These are phyloP conservation scores for Nautilus pompilius DNA, from an alignment of 1,140 invertebrate genomes.

Conservation along the genomic window DNA sequence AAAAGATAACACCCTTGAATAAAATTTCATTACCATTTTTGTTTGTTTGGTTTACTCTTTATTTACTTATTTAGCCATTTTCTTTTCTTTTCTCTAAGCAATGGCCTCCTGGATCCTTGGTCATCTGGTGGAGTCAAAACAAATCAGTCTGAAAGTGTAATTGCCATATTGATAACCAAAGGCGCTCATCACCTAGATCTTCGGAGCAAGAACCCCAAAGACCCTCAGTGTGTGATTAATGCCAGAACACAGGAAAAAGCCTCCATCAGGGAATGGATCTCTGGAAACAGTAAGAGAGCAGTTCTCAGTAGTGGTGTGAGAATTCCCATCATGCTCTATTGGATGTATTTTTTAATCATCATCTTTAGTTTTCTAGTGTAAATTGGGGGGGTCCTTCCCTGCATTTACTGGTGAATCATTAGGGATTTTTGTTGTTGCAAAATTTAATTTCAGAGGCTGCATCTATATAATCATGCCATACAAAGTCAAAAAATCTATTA, in stretches of 20 bases:
- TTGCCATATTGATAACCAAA: slow-evolving; percentile 75
- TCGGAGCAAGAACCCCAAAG: slow-evolving; percentile 66
- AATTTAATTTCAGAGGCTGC: no score
- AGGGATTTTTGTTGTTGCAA: no score
- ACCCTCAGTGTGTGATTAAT: slow-evolving; percentile 68
- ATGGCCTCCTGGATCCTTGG: slow-evolving; percentile 92
- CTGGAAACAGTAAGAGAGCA: no score
- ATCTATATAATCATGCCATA: no score
- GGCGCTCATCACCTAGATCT: slow-evolving; percentile 93
- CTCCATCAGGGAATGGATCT: slow-evolving; percentile 71
- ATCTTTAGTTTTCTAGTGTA: no score
- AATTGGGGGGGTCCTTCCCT: no score
- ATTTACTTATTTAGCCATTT: background rate
- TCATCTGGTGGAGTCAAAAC: slow-evolving; percentile 80
- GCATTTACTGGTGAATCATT: no score
- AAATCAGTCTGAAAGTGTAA: slow-evolving; percentile 66
- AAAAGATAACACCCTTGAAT: no score
- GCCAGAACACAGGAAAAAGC: slow-evolving; percentile 68
- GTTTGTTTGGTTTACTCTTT: background rate
- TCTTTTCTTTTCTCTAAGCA: slow-evolving; percentile 60
- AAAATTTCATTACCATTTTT: background rate
- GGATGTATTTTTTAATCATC: no score
- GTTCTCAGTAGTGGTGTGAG: no score
- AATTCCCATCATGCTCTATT: no score
- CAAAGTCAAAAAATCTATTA: no score